Conservation (phyloP, 2,797 vertebrate species). For the Basileuterus tristriatus region DNA sequence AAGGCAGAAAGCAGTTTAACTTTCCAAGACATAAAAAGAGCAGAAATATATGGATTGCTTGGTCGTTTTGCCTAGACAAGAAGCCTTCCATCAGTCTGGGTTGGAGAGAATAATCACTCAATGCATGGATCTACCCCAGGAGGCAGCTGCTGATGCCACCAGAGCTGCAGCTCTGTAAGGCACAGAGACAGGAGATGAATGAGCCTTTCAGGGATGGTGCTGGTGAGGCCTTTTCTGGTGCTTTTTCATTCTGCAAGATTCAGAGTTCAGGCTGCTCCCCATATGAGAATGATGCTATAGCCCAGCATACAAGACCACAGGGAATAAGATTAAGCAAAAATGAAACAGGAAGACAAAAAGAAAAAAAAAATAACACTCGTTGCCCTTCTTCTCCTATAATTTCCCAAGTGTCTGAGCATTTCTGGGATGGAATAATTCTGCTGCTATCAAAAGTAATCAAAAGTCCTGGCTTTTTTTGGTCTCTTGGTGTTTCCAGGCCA, state of each 20-base stretch:
- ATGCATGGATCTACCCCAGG: fast-evolving
- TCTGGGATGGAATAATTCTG: neutral
- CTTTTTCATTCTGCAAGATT: neutral
- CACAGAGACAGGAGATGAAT: fast-evolving
- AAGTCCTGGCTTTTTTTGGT: neutral
- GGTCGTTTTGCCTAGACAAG: neutral
- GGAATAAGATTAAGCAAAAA: neutral
- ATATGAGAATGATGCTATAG: neutral
- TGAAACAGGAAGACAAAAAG: neutral
- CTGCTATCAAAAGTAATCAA: neutral
- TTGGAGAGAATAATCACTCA: neutral
- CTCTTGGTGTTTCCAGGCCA: neutral
- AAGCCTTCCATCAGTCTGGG: neutral
- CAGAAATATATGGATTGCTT: neutral
- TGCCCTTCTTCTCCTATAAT: neutral
- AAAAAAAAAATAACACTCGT: fast-evolving
- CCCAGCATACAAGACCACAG: fast-evolving
- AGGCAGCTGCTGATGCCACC: neutral
- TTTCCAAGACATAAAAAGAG: neutral
- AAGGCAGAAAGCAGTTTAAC: neutral
- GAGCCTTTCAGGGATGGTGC: neutral
- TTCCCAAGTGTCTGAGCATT: neutral
- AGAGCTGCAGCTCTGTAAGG: neutral
- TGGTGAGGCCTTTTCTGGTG: neutral
- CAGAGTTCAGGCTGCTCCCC: too few relatives aligned